These are phyloP conservation scores for Aporrectodea caliginosa DNA, from an alignment of 1,140 invertebrate genomes.

Conservation along the genomic window DNA sequence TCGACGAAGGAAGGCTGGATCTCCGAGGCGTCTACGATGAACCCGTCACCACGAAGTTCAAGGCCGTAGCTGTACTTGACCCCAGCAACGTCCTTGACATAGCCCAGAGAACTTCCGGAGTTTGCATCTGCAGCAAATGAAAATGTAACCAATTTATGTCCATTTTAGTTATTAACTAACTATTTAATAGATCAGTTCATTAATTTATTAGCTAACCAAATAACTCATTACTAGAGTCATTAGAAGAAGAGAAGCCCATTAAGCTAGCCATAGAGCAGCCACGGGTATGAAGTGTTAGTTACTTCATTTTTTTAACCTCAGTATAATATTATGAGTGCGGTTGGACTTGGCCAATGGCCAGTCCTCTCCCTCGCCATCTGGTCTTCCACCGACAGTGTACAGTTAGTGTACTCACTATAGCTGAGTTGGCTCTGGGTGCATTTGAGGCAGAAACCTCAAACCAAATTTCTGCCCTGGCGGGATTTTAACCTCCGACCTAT, in stretches of 20 bases:
- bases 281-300: no score
- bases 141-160: background rate
- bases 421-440: no score
- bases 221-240: background rate
- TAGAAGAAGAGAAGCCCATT: background rate
- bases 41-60: slow-evolving; percentile 22
- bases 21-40: slow-evolving; percentile 8
- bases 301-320: background rate
- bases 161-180: background rate
- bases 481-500: no score
- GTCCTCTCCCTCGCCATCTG: no score
- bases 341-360: background rate
- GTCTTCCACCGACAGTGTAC: no score
- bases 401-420: no score
- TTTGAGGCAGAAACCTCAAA: no score
- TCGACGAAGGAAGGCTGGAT: slow-evolving; percentile 21
- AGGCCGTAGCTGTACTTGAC: slow-evolving; percentile 15
- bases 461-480: no score
- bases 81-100: background rate
- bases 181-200: background rate
- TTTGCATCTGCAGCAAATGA: slow-evolving; percentile 15
- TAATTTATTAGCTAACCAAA: background rate
- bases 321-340: background rate
- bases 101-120: slow-evolving; percentile 23
- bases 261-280: no score